Conservation (phyloP, 2,797 vertebrate species). For the Pelobates cultripes region DNA sequence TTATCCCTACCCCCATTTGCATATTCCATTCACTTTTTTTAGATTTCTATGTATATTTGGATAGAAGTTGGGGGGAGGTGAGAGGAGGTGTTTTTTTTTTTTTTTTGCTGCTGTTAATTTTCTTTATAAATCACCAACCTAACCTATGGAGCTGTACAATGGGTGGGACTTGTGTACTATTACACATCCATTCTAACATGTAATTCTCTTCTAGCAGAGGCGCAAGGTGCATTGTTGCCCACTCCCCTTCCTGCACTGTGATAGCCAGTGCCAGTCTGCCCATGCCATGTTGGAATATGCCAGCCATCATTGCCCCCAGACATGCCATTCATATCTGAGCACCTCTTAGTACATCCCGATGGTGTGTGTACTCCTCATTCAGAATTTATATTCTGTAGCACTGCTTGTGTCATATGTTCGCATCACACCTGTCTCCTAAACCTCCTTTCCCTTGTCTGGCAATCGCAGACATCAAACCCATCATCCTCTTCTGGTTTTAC, state of each 20-base stretch:
- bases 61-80: too few relatives aligned
- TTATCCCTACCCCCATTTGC: too few relatives aligned
- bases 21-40: too few relatives aligned
- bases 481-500: background rate
- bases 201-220: too few relatives aligned
- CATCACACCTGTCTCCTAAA: slow-evolving; percentile 16
- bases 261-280: background rate
- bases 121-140: too few relatives aligned
- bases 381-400: background rate
- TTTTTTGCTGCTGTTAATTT: too few relatives aligned
- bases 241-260: background rate
- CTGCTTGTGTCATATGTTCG: background rate
- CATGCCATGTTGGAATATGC: background rate
- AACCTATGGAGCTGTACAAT: too few relatives aligned
- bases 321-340: background rate
- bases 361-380: background rate
- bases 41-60: too few relatives aligned
- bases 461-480: slow-evolving; percentile 37
- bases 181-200: too few relatives aligned
- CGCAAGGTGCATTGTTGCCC: too few relatives aligned
- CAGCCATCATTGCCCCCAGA: background rate
- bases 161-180: too few relatives aligned
- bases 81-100: too few relatives aligned
- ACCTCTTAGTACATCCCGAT: background rate
- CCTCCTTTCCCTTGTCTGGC: slow-evolving; percentile 32